phyloP scores from a whole-genome alignment of 1,140 invertebrate genomes.

The Heliconius himera region DNA sequence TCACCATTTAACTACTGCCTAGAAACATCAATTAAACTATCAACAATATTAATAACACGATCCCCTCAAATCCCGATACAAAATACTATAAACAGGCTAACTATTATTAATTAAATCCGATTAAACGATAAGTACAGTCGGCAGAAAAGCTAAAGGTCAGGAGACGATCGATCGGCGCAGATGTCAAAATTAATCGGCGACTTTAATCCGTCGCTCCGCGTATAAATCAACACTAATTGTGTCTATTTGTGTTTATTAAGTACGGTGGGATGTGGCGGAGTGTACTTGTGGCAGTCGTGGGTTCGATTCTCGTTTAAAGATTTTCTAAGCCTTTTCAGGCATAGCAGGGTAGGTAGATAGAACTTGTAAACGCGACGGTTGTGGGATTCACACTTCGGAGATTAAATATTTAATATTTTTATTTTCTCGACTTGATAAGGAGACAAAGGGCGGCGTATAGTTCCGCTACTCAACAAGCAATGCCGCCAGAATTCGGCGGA shows the following conservation, averaged over 20 bases:
- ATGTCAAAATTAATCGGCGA: conserved; percentile 73
- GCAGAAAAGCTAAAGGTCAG: conserved; percentile 69
- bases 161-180: conserved; percentile 69
- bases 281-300: neutral
- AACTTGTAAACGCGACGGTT: neutral
- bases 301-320: neutral
- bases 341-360: neutral
- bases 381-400: neutral
- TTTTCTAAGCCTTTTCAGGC: neutral
- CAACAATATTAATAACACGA: neutral
- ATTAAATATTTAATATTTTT: no score
- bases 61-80: neutral
- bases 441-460: no score
- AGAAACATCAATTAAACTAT: neutral
- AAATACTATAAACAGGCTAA: conserved; percentile 12
- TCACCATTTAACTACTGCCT: neutral
- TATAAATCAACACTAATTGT: conserved; percentile 73
- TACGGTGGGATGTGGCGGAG: neutral
- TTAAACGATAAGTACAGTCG: conserved; percentile 61
- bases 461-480: no score
- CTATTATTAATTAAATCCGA: conserved; percentile 14
- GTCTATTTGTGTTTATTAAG: conserved; percentile 75
- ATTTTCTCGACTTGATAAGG: no score
- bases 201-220: conserved; percentile 65
- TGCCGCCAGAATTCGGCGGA: no score